These are phyloP conservation scores for Grapholita molesta DNA, from an alignment of 1,140 invertebrate genomes.

Conservation along the genomic window DNA sequence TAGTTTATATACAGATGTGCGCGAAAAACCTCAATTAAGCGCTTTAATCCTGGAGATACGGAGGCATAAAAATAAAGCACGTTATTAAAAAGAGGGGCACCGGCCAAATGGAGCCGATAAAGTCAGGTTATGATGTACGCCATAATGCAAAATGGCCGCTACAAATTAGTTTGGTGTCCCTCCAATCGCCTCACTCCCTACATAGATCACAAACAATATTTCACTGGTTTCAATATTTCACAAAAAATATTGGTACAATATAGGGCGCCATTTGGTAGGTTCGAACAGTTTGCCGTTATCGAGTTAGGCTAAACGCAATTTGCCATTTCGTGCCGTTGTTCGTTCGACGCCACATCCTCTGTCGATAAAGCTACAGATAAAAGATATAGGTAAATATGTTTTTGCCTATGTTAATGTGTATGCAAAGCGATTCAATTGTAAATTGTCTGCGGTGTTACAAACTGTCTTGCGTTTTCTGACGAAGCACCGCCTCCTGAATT, in stretches of 20 bases:
- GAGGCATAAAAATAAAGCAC: constrained; percentile 68
- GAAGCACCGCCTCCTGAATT: too few relatives aligned
- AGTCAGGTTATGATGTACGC: constrained; percentile 52
- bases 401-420: not conserved
- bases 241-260: constrained; percentile 21
- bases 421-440: not conserved
- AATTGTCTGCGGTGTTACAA: not conserved
- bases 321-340: constrained; percentile 43
- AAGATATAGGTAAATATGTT: not conserved
- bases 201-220: constrained; percentile 27
- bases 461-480: not conserved
- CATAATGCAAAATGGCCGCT: constrained; percentile 51
- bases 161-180: constrained; percentile 46
- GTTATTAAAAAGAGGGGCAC: constrained; percentile 66
- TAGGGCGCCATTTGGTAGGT: constrained; percentile 18
- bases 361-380: constrained; percentile 34
- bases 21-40: constrained; percentile 59
- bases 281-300: constrained; percentile 44
- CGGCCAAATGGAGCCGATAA: constrained; percentile 64
- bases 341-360: constrained; percentile 36
- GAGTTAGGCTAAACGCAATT: constrained; percentile 52
- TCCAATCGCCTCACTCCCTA: constrained; percentile 28
- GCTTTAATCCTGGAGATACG: constrained; percentile 56
- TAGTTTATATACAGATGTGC: constrained; percentile 41
- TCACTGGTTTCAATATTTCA: too few relatives aligned